These are phyloP conservation scores for Saxicola maurus DNA, from an alignment of 2,797 vertebrate species.

Conservation along the genomic window DNA sequence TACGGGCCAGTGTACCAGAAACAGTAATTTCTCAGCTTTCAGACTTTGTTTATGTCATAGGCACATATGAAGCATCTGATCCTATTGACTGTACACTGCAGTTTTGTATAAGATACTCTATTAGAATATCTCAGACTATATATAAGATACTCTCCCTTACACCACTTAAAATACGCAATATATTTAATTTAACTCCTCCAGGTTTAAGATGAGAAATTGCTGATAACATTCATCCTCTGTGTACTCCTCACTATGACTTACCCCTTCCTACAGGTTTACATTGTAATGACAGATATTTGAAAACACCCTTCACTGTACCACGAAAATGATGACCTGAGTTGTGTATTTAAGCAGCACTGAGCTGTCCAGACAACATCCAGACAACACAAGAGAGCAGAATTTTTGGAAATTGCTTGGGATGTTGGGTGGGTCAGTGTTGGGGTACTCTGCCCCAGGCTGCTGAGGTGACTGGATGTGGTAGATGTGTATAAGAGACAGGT, in stretches of 20 bases:
- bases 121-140: background rate
- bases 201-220: background rate
- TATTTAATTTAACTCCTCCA: background rate
- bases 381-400: background rate
- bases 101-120: background rate
- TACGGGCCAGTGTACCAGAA: slow-evolving; percentile 17
- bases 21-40: background rate
- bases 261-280: background rate
- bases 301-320: background rate
- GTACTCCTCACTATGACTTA: background rate
- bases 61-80: background rate
- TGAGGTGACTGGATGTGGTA: background rate
- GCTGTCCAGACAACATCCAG: background rate
- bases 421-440: background rate
- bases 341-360: background rate
- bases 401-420: background rate
- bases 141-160: background rate
- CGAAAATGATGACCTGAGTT: background rate
- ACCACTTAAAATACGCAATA: background rate
- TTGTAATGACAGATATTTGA: background rate
- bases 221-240: background rate
- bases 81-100: background rate
- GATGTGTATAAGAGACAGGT: no score
- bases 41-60: background rate
- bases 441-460: background rate